Evolutionary conservation across 2,113 vertebrate species (phyloP), one percentile per base, ranked within the genome.

Genomic region (Zapus hudsonius): DNA sequence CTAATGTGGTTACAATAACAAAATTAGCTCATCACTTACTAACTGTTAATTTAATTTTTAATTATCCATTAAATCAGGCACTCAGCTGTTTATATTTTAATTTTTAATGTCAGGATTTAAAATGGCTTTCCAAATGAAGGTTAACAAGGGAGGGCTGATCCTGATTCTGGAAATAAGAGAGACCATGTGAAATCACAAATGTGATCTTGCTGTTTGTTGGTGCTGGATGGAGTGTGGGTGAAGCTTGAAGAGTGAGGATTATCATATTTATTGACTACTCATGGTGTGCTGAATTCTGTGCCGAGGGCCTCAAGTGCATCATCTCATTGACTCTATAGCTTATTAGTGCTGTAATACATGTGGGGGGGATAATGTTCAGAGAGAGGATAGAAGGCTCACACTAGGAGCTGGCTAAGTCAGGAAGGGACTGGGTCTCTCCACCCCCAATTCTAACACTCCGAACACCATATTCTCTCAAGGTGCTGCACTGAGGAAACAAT

Each of bases 21-120:
- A 88, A 94, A 95, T 96, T 95, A 94, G 86, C 69, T 96, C 78
- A 95, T 96, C 92, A 90, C 75, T 97, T 95, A 93, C 94, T 97
- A 96, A 92, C 89, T 95, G 92, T 95, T 97, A 96, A 97, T 97
- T 97, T 97, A 96, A 94, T 95, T 97, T 97, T 97, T 96, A 97
- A 97, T 95, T 97, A 94, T 95, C 96, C 95, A 96, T 97, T 97
- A 97, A 97, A 96, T 94, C 95, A 91, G 93, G 82, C 70, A 0
- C 72, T 69, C 82, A 55, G 76, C 80, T 96, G 95, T 96, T 97
- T 97, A 91, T 95, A 84, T 95, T 96, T 97, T 96, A 96, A 95
- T 97, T 91, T 95, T 95, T 92, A 96, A 96, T 95, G 92, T 94
- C 96, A 96, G 93, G 66, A 61, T 92, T 92, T 96, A 85, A 92